A percentile compares a stretch with the other conserved stretches of the same genome.
phyloP scores from a whole-genome alignment of 1,140 invertebrate genomes.

The Drosophila chauvacae region DNA sequence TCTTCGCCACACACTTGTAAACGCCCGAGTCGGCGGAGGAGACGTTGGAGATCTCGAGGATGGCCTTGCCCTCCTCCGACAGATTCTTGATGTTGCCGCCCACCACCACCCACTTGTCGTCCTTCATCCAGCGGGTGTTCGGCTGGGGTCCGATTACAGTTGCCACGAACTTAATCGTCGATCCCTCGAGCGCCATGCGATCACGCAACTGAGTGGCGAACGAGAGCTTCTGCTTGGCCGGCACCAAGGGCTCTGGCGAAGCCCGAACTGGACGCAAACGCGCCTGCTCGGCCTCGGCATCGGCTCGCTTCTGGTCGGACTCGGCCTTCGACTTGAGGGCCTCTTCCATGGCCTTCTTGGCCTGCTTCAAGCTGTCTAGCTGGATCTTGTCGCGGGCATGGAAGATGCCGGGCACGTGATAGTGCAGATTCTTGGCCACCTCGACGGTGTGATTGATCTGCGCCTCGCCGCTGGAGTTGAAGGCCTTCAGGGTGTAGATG shows the following conservation, averaged over 20 bases:
- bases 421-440: constrained; percentile 77
- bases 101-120: constrained; percentile 86
- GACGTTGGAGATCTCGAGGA: constrained; percentile 70
- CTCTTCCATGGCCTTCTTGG: constrained; percentile 70
- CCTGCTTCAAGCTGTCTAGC: constrained; percentile 73
- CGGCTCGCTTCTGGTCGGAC: constrained; percentile 75
- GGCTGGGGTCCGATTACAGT: constrained; percentile 93
- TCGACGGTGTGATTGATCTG: constrained; percentile 79
- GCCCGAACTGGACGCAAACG: constrained; percentile 57
- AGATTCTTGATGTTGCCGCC: constrained; percentile 73
- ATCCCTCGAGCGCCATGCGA: constrained; percentile 90
- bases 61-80: constrained; percentile 78
- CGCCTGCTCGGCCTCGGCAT: constrained; percentile 68
- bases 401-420: constrained; percentile 79
- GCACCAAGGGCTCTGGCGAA: constrained; percentile 72
- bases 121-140: constrained; percentile 93
- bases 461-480: constrained; percentile 88
- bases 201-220: constrained; percentile 93
- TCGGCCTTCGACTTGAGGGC: constrained; percentile 72
- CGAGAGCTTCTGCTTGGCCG: constrained; percentile 77
- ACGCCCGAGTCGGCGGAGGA: constrained; percentile 72
- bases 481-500: constrained; percentile 88
- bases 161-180: constrained; percentile 92
- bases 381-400: constrained; percentile 73
- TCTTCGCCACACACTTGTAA: constrained; percentile 82